Evolutionary conservation across 2,888 invertebrate species (phyloP), one percentile per base, ranked within the genome.

Genomic region (Hypomecis punctinalis): DNA sequence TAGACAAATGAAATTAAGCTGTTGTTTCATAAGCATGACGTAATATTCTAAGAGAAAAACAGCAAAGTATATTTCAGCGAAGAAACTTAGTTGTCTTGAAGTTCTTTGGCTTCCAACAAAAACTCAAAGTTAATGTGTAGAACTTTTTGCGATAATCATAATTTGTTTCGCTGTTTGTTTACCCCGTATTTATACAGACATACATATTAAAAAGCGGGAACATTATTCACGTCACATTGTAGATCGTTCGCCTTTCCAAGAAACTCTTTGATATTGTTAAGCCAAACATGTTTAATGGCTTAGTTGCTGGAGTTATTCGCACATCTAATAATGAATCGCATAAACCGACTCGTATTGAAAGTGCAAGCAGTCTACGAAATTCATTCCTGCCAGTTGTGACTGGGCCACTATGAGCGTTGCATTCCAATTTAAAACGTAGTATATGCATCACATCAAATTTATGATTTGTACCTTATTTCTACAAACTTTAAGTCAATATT

Each of bases 311-410:
- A 77, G 76, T 76, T 78, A 79, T 83, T 80, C 76, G 60, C 61
- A 73, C 77, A 79, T 73, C 74, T 79, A 80, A 80, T 82, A 81
- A 80, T 73, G 73, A 79, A 80, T 82, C 76, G 64, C 79, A 81
- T 84, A 84, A 81, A 83, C 76, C 73, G 79, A 85, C 74, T 79
- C 77, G 72, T 81, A 86, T 86, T 81, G 91, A 91, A 91, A 90
- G 90, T 90, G 91, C 88, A 90, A 90, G 90, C 88, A 79, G 81
- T 80, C 79, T 86, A 84, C 82, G 80, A 86, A 87, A 85, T 86
- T 86, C 83, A 88, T 85, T 88, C 84, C 84, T 78, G 77, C 84
- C 79, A 83, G 82, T 85, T 82, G 84, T 83, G 85, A 89, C 84
- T 90, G 88, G 88, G 87, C 86, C 87, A 88, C 81, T 81, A 79